Percentiles rank a stretch among this genome's conserved stretches.
These are phyloP conservation scores for Hemibagrus wyckioides DNA, from an alignment of 2,113 vertebrate genomes.

Conservation along the genomic window DNA sequence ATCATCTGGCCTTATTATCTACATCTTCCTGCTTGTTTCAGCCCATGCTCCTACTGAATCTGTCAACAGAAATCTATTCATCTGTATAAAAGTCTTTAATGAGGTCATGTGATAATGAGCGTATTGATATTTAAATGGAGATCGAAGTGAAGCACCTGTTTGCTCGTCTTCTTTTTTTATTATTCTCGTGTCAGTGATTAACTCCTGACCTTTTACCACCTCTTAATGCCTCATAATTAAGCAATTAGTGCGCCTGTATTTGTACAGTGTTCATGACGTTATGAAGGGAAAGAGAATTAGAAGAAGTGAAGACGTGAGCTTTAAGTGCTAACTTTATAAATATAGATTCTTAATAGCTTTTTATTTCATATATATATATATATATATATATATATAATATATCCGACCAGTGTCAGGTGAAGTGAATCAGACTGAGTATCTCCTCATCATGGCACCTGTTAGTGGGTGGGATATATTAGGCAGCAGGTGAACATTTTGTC, in stretches of 20 bases:
- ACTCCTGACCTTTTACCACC: not conserved
- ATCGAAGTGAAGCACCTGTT: not conserved
- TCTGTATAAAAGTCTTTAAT: not conserved
- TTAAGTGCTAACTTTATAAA: no score
- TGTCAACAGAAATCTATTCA: not conserved
- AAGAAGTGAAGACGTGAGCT: no score
- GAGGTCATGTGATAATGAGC: not conserved
- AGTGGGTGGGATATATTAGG: no score
- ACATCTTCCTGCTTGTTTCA: not conserved
- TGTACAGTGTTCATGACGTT: not conserved
- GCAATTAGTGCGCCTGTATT: not conserved
- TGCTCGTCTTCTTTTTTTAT: not conserved
- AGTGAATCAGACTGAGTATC: no score
- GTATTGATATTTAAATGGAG: constrained; percentile 3
- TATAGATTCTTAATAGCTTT: no score
- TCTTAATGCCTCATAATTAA: not conserved
- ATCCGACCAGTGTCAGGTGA: no score
- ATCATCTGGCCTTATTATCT: not conserved
- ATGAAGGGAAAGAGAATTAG: not conserved
- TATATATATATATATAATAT: no score
- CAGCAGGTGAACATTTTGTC: no score
- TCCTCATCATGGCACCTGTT: no score
- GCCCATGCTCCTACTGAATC: not conserved
- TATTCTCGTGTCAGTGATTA: not conserved
- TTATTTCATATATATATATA: no score